phyloP scores from a whole-genome alignment of 2,797 vertebrate genomes.

The Scomberomorus guttatus region DNA sequence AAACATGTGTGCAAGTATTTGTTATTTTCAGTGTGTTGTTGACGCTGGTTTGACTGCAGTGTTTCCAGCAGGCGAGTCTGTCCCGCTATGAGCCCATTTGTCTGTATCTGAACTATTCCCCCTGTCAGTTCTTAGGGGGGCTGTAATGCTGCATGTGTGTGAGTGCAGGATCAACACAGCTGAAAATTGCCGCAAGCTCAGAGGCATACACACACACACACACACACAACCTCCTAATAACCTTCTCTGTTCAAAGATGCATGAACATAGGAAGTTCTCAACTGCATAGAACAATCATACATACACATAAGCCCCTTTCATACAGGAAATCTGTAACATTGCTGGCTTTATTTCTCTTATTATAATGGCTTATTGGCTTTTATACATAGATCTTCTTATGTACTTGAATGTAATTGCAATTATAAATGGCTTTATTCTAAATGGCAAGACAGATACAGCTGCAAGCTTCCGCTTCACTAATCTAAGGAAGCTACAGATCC shows the following conservation, averaged over 20 bases:
- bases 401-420: background rate
- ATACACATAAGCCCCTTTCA: background rate
- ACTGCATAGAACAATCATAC: background rate
- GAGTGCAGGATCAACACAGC: constrained; percentile 26
- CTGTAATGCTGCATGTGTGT: constrained; percentile 16
- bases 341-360: background rate
- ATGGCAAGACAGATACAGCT: background rate
- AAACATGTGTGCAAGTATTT: constrained; percentile 5
- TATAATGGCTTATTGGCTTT: background rate
- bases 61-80: constrained; percentile 18
- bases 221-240: constrained; percentile 42
- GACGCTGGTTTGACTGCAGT: constrained; percentile 8
- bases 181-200: constrained; percentile 35
- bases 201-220: constrained; percentile 11
- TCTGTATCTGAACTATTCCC: constrained; percentile 60
- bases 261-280: constrained; percentile 10
- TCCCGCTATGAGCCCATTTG: constrained; percentile 41
- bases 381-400: background rate
- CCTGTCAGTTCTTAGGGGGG: constrained; percentile 7
- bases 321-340: background rate
- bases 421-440: too few relatives aligned
- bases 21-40: background rate
- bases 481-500: background rate
- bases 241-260: constrained; percentile 36
- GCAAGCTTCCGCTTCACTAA: background rate